A percentile compares a stretch with the other conserved stretches of the same genome.
These are phyloP conservation scores for Leistus spinibarbis DNA, from an alignment of 2,888 invertebrate genomes.

Conservation along the genomic window DNA sequence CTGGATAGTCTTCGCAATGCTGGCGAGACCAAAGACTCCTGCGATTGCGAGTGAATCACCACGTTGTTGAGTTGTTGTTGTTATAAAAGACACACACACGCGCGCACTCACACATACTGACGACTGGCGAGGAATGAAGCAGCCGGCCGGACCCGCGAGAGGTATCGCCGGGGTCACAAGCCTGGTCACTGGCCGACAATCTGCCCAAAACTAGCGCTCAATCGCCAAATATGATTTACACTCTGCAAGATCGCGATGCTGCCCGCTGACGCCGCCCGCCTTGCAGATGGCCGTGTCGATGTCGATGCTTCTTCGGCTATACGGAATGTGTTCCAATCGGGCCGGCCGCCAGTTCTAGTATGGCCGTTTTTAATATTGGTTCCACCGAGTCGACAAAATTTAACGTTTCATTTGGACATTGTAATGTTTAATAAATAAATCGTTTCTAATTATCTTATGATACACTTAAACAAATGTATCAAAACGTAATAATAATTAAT, in stretches of 20 bases:
- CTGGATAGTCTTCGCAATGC: not conserved
- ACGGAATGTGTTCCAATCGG: not conserved
- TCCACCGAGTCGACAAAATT: no score
- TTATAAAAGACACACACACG: not conserved
- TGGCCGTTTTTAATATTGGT: no score
- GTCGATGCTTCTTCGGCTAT: not conserved
- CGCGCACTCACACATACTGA: not conserved
- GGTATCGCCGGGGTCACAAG: not conserved
- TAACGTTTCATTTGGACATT: no score
- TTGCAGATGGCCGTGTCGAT: not conserved
- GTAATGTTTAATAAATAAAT: no score
- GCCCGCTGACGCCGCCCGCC: no score
- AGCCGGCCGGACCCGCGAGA: not conserved
- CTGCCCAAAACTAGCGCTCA: not conserved
- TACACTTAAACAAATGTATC: no score
- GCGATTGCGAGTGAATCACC: constrained; percentile 22
- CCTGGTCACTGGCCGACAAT: constrained; percentile 6
- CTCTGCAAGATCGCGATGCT: not conserved
- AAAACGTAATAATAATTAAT: no score
- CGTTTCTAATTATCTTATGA: no score
- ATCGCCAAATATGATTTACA: not conserved
- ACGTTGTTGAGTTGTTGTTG: constrained; percentile 2
- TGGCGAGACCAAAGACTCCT: not conserved
- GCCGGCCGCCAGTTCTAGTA: no score
- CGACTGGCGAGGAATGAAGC: not conserved